Base-by-base conservation (phyloP, 2,888 invertebrate species). In the Agrotis exclamationis region DNA sequence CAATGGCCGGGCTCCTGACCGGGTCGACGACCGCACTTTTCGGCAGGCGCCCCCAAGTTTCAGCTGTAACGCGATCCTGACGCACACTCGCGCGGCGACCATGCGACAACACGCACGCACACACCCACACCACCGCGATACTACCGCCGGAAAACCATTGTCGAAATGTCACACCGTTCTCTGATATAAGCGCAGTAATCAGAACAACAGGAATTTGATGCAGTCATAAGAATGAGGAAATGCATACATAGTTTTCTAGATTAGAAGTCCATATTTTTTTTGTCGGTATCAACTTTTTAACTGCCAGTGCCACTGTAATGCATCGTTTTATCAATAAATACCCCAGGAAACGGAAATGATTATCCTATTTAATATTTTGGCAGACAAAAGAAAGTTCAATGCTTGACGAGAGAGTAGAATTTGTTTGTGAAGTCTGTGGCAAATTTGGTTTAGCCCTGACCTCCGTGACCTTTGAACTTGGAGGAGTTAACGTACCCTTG, bases 51-150 rank as follows among this genome's bases (percentile, higher is more conserved):
- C 92, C 92, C 95, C 89, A 90, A 91, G 94, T 96, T 96, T 96
- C 96, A 96, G 96, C 95, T 96, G 96, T 95, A 95, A 96, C 89
- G 92, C 91, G 95, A 95, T 95, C 95, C 95, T 94, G 93, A 89
- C 91, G 83, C 94, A 93, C 90, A 92, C 93, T 82, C 69, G 59
- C 86, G 74, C 85, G 71, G 9, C 20, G 5, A 51, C 54, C 62
- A 50, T 65, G 53, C 75, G 60, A 62, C 60, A 54, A 74, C 65
- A 70, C 63, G 53, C 74, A 72, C 77, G 39, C 73, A 70, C 60
- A 73, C 71, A 57, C 1, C 7, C 47, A 47, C 14, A 13, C 73
- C 70, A 83, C 79, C 28, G 53, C 63, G 70, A 74, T 74, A 82
- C 76, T 63, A 76, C 76, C 86, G 87, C 91, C 89, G 89, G 91